Conservation (phyloP, 2,797 vertebrate species). For the Thunnus albacares region DNA sequence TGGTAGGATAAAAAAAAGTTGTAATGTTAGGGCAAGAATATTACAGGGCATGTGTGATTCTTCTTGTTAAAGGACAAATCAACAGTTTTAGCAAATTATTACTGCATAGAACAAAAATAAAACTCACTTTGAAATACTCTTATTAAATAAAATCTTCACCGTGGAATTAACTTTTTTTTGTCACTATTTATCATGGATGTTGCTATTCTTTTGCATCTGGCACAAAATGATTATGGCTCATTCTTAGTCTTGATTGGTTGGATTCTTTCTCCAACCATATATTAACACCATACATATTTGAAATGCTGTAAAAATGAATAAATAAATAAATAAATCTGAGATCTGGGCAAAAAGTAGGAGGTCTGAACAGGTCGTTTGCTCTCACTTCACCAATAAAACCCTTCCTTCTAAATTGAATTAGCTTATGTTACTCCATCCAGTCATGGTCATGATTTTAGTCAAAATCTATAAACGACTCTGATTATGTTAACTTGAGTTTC, state of each 20-base stretch:
- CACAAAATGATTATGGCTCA: background rate
- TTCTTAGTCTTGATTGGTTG: background rate
- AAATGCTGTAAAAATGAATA: no score
- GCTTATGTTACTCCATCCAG: background rate
- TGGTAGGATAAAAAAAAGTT: background rate
- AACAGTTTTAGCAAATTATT: background rate
- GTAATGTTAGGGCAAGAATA: background rate
- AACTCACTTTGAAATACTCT: background rate
- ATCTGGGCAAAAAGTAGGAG: background rate
- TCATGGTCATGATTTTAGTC: background rate
- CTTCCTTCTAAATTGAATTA: background rate
- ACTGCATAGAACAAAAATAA: background rate
- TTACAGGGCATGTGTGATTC: background rate
- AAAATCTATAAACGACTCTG: background rate
- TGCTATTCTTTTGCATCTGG: background rate
- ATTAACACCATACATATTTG: background rate
- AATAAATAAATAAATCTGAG: no score
- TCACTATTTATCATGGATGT: background rate
- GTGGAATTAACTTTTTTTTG: background rate
- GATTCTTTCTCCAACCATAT: fast-evolving
- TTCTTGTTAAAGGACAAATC: background rate
- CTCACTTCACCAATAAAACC: background rate
- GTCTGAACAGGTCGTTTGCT: background rate
- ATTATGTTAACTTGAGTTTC: background rate
- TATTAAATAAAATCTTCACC: background rate